Evolutionary conservation across 2,888 invertebrate species (phyloP).

Genomic region (Hirtodrosophila cameraria): DNA sequence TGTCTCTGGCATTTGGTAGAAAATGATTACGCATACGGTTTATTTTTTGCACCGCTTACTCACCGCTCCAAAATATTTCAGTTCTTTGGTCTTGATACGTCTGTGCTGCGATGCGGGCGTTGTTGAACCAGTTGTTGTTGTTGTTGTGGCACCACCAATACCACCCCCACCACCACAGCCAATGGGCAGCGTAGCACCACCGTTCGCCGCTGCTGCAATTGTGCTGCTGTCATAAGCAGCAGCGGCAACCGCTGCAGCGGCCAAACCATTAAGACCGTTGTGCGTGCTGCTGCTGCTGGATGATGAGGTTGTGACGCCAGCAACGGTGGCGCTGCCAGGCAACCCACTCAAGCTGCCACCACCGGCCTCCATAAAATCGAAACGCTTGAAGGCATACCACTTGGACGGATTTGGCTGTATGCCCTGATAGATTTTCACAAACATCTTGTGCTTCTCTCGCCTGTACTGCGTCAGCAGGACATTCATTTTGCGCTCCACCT

Average conservation of each 20-base stretch:
- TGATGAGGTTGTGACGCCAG: constrained; percentile 29
- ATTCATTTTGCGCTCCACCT: constrained; percentile 84
- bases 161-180: constrained; percentile 37
- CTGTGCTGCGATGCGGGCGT: constrained; percentile 75
- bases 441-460: constrained; percentile 83
- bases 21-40: constrained; percentile 58
- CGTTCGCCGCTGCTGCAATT: constrained; percentile 66
- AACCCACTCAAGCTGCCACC: constrained; percentile 71
- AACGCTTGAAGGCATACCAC: constrained; percentile 83
- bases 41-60: constrained; percentile 68
- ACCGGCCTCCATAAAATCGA: constrained; percentile 83
- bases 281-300: constrained; percentile 44
- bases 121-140: constrained; percentile 50
- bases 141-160: constrained; percentile 22
- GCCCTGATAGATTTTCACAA: constrained; percentile 82
- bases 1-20: constrained; percentile 2
- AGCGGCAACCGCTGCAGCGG: constrained; percentile 67
- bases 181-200: constrained; percentile 55
- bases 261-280: constrained; percentile 73
- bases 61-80: constrained; percentile 83
- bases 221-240: constrained; percentile 69
- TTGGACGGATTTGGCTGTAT: constrained; percentile 83
- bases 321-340: constrained; percentile 32
- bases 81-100: constrained; percentile 82
- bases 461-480: constrained; percentile 83